Conservation (phyloP, 2,888 invertebrate genomes). For the Dasypolia templi region DNA sequence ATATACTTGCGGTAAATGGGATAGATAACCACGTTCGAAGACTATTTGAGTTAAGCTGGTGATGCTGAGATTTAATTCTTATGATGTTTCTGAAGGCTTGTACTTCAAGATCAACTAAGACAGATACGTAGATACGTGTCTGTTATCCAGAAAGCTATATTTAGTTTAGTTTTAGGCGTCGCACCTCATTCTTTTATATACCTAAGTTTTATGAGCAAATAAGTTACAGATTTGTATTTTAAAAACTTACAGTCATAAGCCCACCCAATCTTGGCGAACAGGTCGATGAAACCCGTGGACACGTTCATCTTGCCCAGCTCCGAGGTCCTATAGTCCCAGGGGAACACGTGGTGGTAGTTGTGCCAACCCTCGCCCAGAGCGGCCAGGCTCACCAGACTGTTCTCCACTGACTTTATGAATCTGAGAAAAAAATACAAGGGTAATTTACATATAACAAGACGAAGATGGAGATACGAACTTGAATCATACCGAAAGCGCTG, state of each 20-base stretch:
- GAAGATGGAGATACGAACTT: not conserved
- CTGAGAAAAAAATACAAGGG: constrained; percentile 80
- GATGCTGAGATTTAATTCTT: not conserved
- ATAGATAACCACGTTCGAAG: not conserved
- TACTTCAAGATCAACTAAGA: not conserved
- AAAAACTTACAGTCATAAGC: constrained; percentile 93
- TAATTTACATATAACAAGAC: not conserved
- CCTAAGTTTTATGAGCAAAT: not conserved
- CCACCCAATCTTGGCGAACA: constrained; percentile 94
- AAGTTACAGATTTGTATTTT: not conserved
- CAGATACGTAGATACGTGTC: not conserved
- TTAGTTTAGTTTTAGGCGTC: not conserved
- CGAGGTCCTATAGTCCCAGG: constrained; percentile 93
- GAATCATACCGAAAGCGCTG: not conserved
- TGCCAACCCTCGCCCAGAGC: constrained; percentile 96
- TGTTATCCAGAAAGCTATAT: not conserved
- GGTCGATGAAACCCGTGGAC: constrained; percentile 95
- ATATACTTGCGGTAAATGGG: not conserved
- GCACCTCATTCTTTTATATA: not conserved
- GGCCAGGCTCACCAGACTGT: constrained; percentile 93
- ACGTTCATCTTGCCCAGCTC: constrained; percentile 93
- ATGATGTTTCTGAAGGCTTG: not conserved
- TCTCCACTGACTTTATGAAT: constrained; percentile 93
- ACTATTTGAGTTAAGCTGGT: not conserved
- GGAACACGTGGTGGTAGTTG: constrained; percentile 95